These are phyloP conservation scores for Pachyseris speciosa DNA, from an alignment of 64 coral and sea anemone genomes.

Conservation along the genomic window DNA sequence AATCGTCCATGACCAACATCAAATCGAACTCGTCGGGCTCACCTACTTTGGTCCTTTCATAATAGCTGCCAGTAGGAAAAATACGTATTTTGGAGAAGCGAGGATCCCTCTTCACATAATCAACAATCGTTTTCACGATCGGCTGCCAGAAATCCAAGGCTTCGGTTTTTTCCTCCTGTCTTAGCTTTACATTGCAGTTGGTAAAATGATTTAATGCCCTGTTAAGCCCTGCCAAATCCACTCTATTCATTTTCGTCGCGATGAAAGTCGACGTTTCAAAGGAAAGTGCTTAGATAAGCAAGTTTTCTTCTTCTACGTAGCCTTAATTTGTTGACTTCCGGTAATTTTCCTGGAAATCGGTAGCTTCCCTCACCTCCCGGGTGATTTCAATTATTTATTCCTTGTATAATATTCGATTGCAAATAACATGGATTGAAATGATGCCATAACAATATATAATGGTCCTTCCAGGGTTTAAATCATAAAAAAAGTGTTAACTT, in stretches of 20 bases:
- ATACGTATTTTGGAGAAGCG: not conserved
- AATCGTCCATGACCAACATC: conserved; percentile 51
- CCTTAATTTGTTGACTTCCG: too few species aligned
- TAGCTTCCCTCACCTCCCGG: too few species aligned
- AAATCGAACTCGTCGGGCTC: conserved; percentile 78
- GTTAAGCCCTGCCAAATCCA: not conserved
- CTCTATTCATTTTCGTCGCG: not conserved
- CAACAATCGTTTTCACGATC: conserved; percentile 8
- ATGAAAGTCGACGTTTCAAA: not conserved
- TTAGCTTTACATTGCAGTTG: not conserved
- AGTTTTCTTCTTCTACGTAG: too few species aligned
- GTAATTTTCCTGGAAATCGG: too few species aligned
- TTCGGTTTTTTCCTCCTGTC: not conserved
- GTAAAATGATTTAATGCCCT: not conserved
- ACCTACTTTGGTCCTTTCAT: conserved; percentile 68
- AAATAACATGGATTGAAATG: too few species aligned
- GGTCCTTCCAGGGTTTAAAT: too few species aligned
- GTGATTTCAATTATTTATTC: too few species aligned
- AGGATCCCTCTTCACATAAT: conserved; percentile 14
- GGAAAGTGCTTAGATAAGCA: too few species aligned
- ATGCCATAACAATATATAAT: too few species aligned
- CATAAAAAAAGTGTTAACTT: too few species aligned
- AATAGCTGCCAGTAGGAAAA: conserved; percentile 24
- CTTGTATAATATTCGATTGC: too few species aligned
- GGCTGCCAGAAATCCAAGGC: not conserved